Evolutionary conservation across 2,888 invertebrate species (phyloP), one percentile per base, ranked within the genome.

Genomic region (Conistra vaccinii): DNA sequence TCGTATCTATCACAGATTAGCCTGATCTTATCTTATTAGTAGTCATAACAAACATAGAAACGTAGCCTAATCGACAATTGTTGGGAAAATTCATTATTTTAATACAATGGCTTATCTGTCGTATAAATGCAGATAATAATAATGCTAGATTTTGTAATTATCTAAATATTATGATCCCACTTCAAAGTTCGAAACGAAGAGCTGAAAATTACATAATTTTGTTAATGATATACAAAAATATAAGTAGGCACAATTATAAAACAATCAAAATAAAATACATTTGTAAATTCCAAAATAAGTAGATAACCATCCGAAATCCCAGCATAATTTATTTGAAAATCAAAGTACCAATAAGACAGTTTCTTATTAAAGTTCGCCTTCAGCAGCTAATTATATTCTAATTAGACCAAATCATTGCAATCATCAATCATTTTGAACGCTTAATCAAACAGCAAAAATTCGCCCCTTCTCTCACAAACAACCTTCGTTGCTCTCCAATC

Each of bases 381-480:
- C 67, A 14, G 65, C 17, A 45, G 4, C 23, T 76, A 73, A 74
- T 70, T 76, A 69, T 62, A 83, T 63, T 74, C 17, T 72, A 74
- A 74, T 70, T 57, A 80, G 63, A 65, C 26, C 23, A 68, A 78
- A 73, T 55, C 60, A 65, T 53, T 65, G 60, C 35, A 70, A 69
- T 73, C 57, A 74, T 83, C 57, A 84, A 75, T 84, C 51, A 74
- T 69, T 73, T 55, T 29, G 39, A 32, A 57, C 39, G 60, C 26
- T 75, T 45, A 29, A 61, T 70, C 23, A 32, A 69, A 61, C 32
- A 17, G 53, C 65, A 84, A 84, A 81, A 85, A 79, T 29, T 57
- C 0, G 51, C 48, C 45, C 72, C 60, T 71, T 76, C 76, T 84
- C 62, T 76, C 57, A 35, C 72, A 29, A 66, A 69, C 62, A 65